These are phyloP conservation scores for Micropoecilia bifurca DNA, from an alignment of 2,797 vertebrate species.

Conservation along the genomic window DNA sequence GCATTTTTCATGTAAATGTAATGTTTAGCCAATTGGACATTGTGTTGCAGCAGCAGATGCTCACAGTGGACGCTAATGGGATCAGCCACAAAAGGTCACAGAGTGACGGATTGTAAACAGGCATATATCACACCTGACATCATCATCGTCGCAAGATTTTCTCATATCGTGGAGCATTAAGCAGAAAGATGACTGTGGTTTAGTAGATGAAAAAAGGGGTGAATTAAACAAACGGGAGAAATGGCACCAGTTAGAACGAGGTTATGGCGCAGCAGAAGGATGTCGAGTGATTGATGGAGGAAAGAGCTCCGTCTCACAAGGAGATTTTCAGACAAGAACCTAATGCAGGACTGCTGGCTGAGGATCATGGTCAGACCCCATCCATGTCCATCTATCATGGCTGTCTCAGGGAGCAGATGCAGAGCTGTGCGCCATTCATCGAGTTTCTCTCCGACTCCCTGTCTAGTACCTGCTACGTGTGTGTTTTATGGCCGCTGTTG, in stretches of 20 bases:
- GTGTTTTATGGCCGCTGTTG: conserved; percentile 13
- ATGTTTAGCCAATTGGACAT: neutral
- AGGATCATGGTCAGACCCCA: conserved; percentile 27
- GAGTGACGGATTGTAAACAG: neutral
- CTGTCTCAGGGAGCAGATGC: conserved; percentile 48
- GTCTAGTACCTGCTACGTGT: conserved; percentile 28
- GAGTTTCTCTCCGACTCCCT: conserved; percentile 20
- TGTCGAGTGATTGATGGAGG: conserved; percentile 52
- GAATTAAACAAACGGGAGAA: conserved; percentile 29
- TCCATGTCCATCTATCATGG: conserved; percentile 49
- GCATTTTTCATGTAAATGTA: neutral
- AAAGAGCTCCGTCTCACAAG: conserved; percentile 34
- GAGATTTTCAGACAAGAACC: conserved; percentile 58
- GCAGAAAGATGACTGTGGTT: conserved; percentile 19
- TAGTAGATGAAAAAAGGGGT: conserved; percentile 8
- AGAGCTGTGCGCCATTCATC: conserved; percentile 52
- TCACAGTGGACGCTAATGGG: neutral
- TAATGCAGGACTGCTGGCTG: conserved; percentile 55
- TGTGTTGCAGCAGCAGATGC: neutral
- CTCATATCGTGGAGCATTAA: neutral
- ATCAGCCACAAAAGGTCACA: neutral
- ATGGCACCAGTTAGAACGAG: conserved; percentile 48
- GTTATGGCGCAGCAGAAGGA: conserved; percentile 36
- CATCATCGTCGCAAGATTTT: neutral
- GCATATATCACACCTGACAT: neutral